Base-by-base conservation (phyloP, 1,140 invertebrate species). In the Drosophila suzukii region DNA sequence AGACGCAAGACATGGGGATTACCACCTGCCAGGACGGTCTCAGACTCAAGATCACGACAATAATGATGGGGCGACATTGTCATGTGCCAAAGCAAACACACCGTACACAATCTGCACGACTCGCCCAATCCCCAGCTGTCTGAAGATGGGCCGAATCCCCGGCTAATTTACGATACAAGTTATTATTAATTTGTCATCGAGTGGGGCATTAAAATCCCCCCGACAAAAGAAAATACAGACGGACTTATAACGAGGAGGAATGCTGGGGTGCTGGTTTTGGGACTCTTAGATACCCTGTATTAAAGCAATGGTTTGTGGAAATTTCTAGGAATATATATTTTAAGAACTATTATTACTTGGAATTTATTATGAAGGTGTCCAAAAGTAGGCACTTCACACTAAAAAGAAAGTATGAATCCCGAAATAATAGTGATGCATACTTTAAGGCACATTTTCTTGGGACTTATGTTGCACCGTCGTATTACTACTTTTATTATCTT, bases 161-260 rank as follows among this genome's bases (percentile, higher is more conserved):
- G 34, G 44, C 39, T 63, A 91, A 91, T 91, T 91, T 91, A 91
- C 81, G 89, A 91, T 89, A 91, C 78, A 85, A 89, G 76, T 91
- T 90, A 91, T 91, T 90, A 91, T 86, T 90, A 91, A 91, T 91
- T 83, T 91, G 90, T 91, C 90, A 91, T 91, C 76, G 63, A 67
- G 71, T 88, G 59, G 59, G 41, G 63, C 62, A 80, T 63, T 76
- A 66, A 79, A 58, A 66, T 47, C 57, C 51, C 38, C 38, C 38
- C 49, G 15, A 36, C 30, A 70, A 39, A 68, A 51, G 24, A 60
- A 62, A 73, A 67, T 62, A 78, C 56, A 51, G 17, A 61, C 53
- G 54, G 81, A 66, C 55, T 78, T 81, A 59, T 67, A 41, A 8
- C n/a, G 24, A 58, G 27, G 11, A 10, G 17, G 11, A 15, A 11